Evolutionary conservation across 2,888 invertebrate genomes (phyloP), one percentile per base, ranked within the genome.

Genomic region (Tuta absoluta): DNA sequence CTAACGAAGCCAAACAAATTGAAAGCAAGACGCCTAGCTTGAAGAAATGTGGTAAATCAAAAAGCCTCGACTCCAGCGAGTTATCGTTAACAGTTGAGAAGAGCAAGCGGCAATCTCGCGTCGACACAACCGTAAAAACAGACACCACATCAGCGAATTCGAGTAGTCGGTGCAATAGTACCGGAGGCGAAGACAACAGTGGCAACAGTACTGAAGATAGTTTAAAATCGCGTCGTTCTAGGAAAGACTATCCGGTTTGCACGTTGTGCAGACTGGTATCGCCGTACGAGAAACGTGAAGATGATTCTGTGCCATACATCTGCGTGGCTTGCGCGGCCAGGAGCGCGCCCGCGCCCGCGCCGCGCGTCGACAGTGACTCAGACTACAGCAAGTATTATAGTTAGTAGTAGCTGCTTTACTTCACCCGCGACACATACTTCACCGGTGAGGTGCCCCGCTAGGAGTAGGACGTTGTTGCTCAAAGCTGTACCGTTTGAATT

Each of bases 41-140:
- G 56, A 93, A 93, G 66, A 93, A 94, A 70, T 95, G 95, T 74
- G 95, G 96, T 0, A 96, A 96, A 81, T 97, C 97, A 0, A 95
- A 95, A 73, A 97, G 97, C 75, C 89, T 97, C 49, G 97, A 97
- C 80, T 97, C 97, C 0, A 96, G 96, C 75, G 97, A 97, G 79
- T 92, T 97, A 73, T 93, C 95, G 58, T 93, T 94, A 7, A 89
- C 92, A 38, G 89, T 87, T 45, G 92, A 93, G n/a, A 83, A 80
- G 70, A 89, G 87, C 14, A 81, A 78, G 66, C 72, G 79, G 60
- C 78, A 74, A 62, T 69, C 75, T 5, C 73, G 77, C 37, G 65
- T 72, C 10, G 79, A 80, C 17, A 64, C 63, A 28, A 51, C 67
- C 49, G 69, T 66, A 67, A 79, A 67, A 62, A 67, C 63, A 24